Conservation (phyloP, 2,888 invertebrate species). For the Adelphocoris suturalis region DNA sequence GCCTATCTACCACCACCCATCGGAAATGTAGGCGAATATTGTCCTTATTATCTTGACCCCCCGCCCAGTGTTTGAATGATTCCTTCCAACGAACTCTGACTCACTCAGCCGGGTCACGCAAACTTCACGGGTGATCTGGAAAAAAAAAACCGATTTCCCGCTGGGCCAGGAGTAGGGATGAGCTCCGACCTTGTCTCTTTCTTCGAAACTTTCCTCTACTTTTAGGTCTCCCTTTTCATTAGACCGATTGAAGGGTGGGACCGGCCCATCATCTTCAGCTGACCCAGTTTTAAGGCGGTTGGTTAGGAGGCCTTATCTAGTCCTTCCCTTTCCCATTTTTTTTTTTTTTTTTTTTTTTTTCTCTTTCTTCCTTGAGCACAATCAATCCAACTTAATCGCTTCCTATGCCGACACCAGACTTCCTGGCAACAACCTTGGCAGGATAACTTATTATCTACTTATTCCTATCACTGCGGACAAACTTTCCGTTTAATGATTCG, state of each 20-base stretch:
- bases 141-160: not conserved
- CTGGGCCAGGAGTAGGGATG: constrained; percentile 23
- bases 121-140: constrained; percentile 6
- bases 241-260: constrained; percentile 42
- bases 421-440: not conserved
- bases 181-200: constrained; percentile 25
- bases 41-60: not conserved
- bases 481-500: too few relatives aligned
- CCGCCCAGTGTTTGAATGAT: not conserved
- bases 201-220: not conserved
- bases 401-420: constrained; percentile 3
- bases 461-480: not conserved
- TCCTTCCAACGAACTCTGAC: constrained; percentile 26
- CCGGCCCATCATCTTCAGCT: constrained; percentile 41
- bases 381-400: constrained; percentile 37
- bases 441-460: not conserved
- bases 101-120: constrained; percentile 7
- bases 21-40: too few relatives aligned
- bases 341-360: too few relatives aligned
- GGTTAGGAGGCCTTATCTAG: constrained; percentile 16
- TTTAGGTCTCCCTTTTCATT: not conserved
- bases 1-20: too few relatives aligned
- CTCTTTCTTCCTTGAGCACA: constrained; percentile 13
- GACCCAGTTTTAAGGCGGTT: constrained; percentile 42
- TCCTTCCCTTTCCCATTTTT: not conserved